Percentiles rank a stretch among this genome's conserved stretches.
Conservation (phyloP, 2,888 invertebrate genomes). For the Aricia artaxerxes region DNA sequence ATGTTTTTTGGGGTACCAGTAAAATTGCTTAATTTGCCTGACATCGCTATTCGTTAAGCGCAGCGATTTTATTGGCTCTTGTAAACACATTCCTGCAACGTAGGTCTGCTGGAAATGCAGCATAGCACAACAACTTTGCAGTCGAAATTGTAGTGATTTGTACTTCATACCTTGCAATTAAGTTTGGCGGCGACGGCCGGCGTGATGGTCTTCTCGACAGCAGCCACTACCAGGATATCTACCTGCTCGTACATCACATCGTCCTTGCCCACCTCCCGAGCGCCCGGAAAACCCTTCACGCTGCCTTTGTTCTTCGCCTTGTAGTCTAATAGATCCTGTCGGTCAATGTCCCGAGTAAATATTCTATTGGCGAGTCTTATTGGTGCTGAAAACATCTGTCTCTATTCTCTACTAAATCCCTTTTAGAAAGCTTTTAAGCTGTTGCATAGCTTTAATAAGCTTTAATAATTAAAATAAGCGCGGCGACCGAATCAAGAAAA, state of each 20-base stretch:
- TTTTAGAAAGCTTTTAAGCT: no score
- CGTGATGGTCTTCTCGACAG: constrained; percentile 87
- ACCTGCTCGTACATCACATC: constrained; percentile 86
- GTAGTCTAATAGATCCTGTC: constrained; percentile 65
- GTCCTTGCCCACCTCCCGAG: constrained; percentile 79
- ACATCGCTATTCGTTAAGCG: no score
- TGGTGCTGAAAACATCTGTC: background rate
- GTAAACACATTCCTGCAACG: no score
- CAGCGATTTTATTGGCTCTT: no score
- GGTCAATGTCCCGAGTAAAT: background rate
- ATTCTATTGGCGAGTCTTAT: background rate
- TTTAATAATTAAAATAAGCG: no score
- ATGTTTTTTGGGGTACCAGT: no score
- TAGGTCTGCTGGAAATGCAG: no score
- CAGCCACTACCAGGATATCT: constrained; percentile 91
- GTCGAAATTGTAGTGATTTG: no score
- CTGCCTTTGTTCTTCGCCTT: constrained; percentile 76
- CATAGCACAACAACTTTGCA: no score
- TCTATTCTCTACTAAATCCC: background rate
- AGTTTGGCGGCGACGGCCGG: constrained; percentile 84
- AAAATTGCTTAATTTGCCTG: no score
- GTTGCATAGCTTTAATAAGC: no score
- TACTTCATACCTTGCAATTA: constrained; percentile 83
- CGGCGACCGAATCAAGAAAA: no score
- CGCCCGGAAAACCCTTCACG: constrained; percentile 83